A percentile compares a stretch with the other conserved stretches of the same genome.
Evolutionary conservation across 2,888 invertebrate genomes (phyloP).

Genomic region (Tethea ocularis): DNA sequence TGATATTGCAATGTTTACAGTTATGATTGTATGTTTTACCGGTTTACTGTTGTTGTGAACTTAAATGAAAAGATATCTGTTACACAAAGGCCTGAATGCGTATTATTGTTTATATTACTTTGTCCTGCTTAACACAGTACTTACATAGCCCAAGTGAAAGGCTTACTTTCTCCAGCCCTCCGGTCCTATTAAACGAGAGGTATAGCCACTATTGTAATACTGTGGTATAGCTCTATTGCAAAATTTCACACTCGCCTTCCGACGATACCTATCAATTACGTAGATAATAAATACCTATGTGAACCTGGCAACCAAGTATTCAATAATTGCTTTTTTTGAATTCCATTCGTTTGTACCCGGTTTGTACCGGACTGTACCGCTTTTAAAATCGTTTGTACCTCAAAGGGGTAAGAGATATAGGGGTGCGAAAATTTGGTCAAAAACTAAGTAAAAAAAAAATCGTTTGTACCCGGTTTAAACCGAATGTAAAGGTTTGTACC

Average conservation of each 20-base stretch:
- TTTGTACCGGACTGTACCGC: too few relatives aligned
- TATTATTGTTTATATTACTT: slow-evolving; percentile 71
- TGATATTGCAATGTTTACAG: slow-evolving; percentile 22
- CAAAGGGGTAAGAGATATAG: too few relatives aligned
- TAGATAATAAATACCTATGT: too few relatives aligned
- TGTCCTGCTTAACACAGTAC: slow-evolving; percentile 51
- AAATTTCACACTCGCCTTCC: slow-evolving; percentile 74
- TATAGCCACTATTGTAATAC: too few relatives aligned
- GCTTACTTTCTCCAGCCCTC: slow-evolving; percentile 80
- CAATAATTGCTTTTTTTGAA: too few relatives aligned
- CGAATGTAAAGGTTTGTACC: too few relatives aligned
- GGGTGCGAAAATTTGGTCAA: too few relatives aligned
- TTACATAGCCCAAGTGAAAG: slow-evolving; percentile 71
- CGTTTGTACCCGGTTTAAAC: too few relatives aligned
- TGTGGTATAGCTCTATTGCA: slow-evolving; percentile 71
- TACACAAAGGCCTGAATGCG: slow-evolving; percentile 58
- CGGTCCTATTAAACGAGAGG: slow-evolving; percentile 63
- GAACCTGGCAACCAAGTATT: too few relatives aligned
- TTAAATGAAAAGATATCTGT: slow-evolving; percentile 36
- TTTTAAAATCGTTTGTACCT: too few relatives aligned
- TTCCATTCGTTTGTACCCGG: too few relatives aligned
- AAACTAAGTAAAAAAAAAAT: too few relatives aligned
- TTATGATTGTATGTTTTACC: slow-evolving; percentile 16
- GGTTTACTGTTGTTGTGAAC: slow-evolving; percentile 25
- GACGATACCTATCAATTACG: slow-evolving; percentile 68